These are phyloP conservation scores for Cetonia aurata DNA, from an alignment of 2,888 invertebrate genomes.

Conservation along the genomic window DNA sequence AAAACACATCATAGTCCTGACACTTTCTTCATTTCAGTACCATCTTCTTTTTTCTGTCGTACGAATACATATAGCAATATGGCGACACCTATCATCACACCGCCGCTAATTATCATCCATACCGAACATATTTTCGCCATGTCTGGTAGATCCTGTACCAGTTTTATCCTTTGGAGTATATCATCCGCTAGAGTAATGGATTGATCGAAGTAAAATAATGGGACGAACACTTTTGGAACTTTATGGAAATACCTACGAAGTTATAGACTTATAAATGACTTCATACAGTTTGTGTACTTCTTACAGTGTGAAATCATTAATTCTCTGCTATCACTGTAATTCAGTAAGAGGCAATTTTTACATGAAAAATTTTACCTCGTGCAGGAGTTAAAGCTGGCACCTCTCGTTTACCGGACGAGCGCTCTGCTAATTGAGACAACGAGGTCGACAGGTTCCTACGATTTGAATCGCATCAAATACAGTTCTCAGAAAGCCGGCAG, in stretches of 20 bases:
- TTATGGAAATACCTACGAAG: slow-evolving; percentile 40
- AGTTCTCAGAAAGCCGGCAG: too few species aligned
- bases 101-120: slow-evolving; percentile 41
- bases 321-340: too few species aligned
- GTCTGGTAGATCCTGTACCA: slow-evolving; percentile 50
- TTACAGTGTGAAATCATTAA: too few species aligned
- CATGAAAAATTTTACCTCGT: too few species aligned
- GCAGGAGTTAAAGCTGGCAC: too few species aligned
- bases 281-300: too few species aligned
- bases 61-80: slow-evolving; percentile 43
- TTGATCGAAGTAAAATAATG: slow-evolving; percentile 52
- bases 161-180: slow-evolving; percentile 44
- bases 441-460: too few species aligned
- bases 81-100: slow-evolving; percentile 42
- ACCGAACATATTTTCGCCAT: slow-evolving; percentile 36
- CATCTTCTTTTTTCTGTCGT: slow-evolving; percentile 33
- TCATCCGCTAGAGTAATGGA: slow-evolving; percentile 47
- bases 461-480: too few species aligned
- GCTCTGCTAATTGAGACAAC: too few species aligned
- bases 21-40: slow-evolving; percentile 22
- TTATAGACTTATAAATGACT: too few species aligned
- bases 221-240: slow-evolving; percentile 41
- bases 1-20: slow-evolving; percentile 11
- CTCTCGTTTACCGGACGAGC: too few species aligned
- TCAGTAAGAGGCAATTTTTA: too few species aligned